Evolutionary conservation across 1,140 invertebrate genomes (phyloP), one percentile per base, ranked within the genome.

Genomic region (Pristionchus pacificus): DNA sequence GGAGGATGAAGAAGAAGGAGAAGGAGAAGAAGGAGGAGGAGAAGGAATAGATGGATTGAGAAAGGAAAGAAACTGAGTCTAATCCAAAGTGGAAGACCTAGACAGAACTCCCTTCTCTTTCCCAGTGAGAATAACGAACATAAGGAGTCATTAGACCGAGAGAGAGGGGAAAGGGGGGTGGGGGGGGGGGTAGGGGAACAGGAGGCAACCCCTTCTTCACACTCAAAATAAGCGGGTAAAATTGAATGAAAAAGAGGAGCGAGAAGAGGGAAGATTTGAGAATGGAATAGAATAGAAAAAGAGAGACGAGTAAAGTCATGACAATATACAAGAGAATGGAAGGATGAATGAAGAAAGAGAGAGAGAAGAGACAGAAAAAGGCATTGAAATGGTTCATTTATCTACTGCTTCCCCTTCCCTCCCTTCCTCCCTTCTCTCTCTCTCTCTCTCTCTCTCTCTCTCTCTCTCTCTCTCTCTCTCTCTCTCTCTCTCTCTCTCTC

Each of bases 21-120:
- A 58, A 38, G 32, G 24, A 25, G 59, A 28, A 49, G 57, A 65
- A 65, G 19, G 29, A 15, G 33, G 33, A 32, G 32, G 27, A 57
- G 59, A 66, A 58, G 49, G 49, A 66, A 66, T 66, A 66, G 59
- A 57, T 65, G 33, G 63, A 65, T 25, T n/a, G 59, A n/a, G n/a
- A 32, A 33, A 38, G 62, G 62, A 33, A 38, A 38, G 31, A 27
- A 55, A 49, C 25, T 65, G 63, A 30, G 13, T n/a, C 59, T 31
- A 14, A 3, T 30, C 24, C 49, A 28, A 58, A 29, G 65, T 55
- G 57, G 57, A 30, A 29, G 24, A 66, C 24, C 49, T 24, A 66
- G 59, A 57, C 49, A 57, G 28, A 66, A 38, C 65, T 57, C 57
- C 27, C 59, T 38, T 38, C 59, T 66, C 27, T 38, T 58, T 38